These are phyloP conservation scores for Amaurobius ferox DNA, from an alignment of 2,888 invertebrate species.

Conservation along the genomic window DNA sequence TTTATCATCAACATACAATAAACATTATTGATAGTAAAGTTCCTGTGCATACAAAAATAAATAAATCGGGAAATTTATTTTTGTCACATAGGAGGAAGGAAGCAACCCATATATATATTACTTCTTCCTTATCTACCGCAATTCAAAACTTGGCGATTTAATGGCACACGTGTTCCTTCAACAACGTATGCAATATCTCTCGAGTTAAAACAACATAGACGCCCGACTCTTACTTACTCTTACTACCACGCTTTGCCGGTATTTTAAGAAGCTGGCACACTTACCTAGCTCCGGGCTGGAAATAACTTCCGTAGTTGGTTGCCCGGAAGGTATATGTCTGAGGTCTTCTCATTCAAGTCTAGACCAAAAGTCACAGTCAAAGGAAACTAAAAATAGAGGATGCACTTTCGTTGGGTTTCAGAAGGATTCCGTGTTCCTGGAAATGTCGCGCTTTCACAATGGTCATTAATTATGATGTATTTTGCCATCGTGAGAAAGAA, in stretches of 20 bases:
- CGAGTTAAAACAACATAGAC: not conserved
- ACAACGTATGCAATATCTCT: not conserved
- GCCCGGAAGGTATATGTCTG: conserved; percentile 61
- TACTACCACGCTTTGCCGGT: not conserved
- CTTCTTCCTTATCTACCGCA: too few species aligned
- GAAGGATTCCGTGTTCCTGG: not conserved
- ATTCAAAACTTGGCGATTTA: not conserved
- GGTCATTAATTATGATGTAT: not conserved
- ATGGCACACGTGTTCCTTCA: not conserved
- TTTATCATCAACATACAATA: too few species aligned
- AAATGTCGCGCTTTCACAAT: not conserved
- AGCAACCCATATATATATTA: too few species aligned
- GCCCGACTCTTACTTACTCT: not conserved
- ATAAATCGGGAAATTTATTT: too few species aligned
- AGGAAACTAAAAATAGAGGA: not conserved
- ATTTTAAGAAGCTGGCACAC: conserved; percentile 59
- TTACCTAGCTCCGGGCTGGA: conserved; percentile 33
- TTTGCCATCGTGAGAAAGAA: too few species aligned
- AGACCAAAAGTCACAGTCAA: conserved; percentile 35
- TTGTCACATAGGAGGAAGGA: too few species aligned
- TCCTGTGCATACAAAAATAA: too few species aligned
- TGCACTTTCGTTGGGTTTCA: not conserved
- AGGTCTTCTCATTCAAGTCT: conserved; percentile 57
- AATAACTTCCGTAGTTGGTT: conserved; percentile 40
- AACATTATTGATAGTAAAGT: too few species aligned